Percentiles rank a stretch among this genome's conserved stretches.
phyloP scores from a whole-genome alignment of 2,888 invertebrate species.

The Heliconius charithonia region DNA sequence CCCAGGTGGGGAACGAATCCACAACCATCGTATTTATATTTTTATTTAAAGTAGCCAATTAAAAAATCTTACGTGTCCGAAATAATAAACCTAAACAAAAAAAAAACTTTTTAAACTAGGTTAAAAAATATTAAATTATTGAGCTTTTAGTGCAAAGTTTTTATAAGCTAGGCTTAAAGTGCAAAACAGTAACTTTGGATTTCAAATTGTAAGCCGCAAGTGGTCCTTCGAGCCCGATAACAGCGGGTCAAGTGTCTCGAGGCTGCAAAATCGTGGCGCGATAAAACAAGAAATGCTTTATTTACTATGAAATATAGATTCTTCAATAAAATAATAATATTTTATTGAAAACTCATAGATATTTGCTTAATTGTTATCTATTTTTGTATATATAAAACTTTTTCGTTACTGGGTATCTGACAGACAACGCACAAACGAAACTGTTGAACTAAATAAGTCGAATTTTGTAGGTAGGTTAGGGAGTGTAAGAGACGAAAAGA shows the following conservation, averaged over 20 bases:
- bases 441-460: too few relatives aligned
- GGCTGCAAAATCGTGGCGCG: slow-evolving; percentile 14
- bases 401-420: not conserved
- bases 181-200: slow-evolving; percentile 19
- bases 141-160: slow-evolving; percentile 3
- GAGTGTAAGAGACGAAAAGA: too few relatives aligned
- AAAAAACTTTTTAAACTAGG: not conserved
- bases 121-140: not conserved
- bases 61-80: not conserved
- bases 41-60: not conserved
- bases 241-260: slow-evolving; percentile 22
- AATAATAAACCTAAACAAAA: not conserved
- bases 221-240: slow-evolving; percentile 24
- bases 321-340: not conserved
- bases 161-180: slow-evolving; percentile 17
- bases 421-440: not conserved
- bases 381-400: too few relatives aligned
- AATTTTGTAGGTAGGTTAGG: too few relatives aligned
- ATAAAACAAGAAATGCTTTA: slow-evolving; percentile 23
- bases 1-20: too few relatives aligned
- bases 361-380: too few relatives aligned
- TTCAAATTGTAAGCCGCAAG: slow-evolving; percentile 21
- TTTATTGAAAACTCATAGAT: too few relatives aligned
- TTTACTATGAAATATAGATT: slow-evolving; percentile 16
- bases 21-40: not conserved